Conservation (phyloP, 2,888 invertebrate genomes). For the Ligdia adustata region DNA sequence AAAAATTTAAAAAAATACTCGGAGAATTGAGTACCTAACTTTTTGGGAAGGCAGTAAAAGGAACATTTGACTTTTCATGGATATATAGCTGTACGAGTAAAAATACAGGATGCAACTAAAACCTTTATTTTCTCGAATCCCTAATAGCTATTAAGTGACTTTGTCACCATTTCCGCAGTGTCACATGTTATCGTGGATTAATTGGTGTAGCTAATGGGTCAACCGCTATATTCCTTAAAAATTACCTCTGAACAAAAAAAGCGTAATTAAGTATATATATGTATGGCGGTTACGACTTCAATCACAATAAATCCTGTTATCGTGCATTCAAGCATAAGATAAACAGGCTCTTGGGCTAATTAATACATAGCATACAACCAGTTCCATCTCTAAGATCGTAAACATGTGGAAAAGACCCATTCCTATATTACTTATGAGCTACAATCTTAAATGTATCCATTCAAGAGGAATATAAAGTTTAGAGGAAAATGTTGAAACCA, state of each 20-base stretch:
- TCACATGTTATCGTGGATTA: conserved; percentile 18
- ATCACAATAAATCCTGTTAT: conserved; percentile 2
- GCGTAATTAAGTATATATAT: neutral
- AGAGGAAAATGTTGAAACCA: no score
- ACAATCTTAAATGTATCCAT: no score
- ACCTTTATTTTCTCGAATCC: conserved; percentile 1
- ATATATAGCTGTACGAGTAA: no score
- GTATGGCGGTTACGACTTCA: neutral
- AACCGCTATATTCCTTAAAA: conserved; percentile 8
- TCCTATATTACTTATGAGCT: no score
- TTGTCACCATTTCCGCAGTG: conserved; percentile 17
- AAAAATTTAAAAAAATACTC: no score
- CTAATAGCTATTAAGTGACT: conserved; percentile 2
- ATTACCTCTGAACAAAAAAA: neutral
- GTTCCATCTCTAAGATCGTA: no score
- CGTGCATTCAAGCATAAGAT: neutral
- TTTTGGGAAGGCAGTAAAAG: no score
- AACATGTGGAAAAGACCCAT: no score
- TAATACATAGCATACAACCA: no score
- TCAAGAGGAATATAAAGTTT: no score
- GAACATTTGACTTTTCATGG: no score
- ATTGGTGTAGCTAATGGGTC: conserved; percentile 17
- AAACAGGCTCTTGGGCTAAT: neutral
- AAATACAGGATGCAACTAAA: neutral
- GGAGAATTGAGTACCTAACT: no score